A percentile compares a stretch with the other conserved stretches of the same genome.
Evolutionary conservation across 2,888 invertebrate species (phyloP).

Genomic region (Antitype chi): DNA sequence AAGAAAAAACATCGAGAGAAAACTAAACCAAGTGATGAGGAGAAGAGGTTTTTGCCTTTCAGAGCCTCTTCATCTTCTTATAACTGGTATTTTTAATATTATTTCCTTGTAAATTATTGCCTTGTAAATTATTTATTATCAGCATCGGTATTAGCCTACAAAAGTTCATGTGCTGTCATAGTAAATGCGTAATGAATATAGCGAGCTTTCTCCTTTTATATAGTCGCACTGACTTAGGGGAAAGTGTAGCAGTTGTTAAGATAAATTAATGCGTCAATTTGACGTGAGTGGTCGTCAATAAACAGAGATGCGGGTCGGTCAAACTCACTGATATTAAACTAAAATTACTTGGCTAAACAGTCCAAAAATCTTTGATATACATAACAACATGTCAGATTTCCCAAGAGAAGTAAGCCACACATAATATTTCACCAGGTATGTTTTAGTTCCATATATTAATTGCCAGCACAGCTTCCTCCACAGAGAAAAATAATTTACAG

Average conservation of each 20-base stretch:
- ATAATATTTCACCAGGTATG: too few species aligned
- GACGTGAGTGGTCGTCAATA: slow-evolving; percentile 74
- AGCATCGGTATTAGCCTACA: slow-evolving; percentile 2
- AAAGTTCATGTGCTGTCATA: slow-evolving; percentile 46
- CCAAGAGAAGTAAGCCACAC: too few species aligned
- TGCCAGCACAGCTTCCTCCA: neutral
- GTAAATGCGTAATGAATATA: slow-evolving; percentile 54
- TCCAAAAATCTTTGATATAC: neutral
- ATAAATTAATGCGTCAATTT: slow-evolving; percentile 80
- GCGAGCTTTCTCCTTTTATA: slow-evolving; percentile 76
- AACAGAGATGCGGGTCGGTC: slow-evolving; percentile 73
- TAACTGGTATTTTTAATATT: too few species aligned
- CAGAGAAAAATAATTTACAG: neutral
- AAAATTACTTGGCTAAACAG: neutral
- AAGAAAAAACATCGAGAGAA: neutral
- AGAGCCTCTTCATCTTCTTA: too few species aligned
- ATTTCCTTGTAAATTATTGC: neutral
- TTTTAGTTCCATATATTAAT: neutral
- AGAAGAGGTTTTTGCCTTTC: neutral
- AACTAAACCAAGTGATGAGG: too few species aligned
- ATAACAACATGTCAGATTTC: too few species aligned
- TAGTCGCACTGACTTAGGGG: slow-evolving; percentile 75
- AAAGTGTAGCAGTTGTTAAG: slow-evolving; percentile 78
- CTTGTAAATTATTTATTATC: slow-evolving; percentile 2
- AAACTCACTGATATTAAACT: slow-evolving; percentile 35